A percentile compares a stretch with the other conserved stretches of the same genome.
phyloP scores from a whole-genome alignment of 2,113 vertebrate species.

The Anolis sagrei region DNA sequence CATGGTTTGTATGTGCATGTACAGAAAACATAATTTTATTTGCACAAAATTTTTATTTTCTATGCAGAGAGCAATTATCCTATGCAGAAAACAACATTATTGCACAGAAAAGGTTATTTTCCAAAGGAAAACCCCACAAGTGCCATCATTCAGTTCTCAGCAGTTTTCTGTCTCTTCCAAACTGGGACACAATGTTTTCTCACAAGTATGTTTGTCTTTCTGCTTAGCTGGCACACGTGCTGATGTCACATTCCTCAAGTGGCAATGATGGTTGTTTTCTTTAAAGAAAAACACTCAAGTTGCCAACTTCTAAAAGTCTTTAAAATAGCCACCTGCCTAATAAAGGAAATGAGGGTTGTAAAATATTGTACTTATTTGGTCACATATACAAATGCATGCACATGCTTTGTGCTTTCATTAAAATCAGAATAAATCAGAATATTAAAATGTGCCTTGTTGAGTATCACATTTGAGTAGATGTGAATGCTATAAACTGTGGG shows the following conservation, averaged over 20 bases:
- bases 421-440: background rate
- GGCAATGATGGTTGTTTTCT: background rate
- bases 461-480: background rate
- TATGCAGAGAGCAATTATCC: no score
- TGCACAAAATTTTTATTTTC: no score
- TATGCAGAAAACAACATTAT: no score
- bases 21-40: no score
- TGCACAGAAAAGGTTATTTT: no score
- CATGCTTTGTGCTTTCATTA: background rate
- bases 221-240: background rate
- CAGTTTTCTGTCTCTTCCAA: background rate
- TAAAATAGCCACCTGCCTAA: background rate
- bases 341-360: background rate
- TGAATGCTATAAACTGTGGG: background rate
- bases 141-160: background rate
- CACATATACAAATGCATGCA: background rate
- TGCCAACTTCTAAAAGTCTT: background rate
- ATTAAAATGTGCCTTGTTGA: background rate
- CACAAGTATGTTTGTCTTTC: background rate
- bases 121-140: no score
- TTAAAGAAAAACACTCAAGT: background rate
- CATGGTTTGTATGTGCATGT: no score
- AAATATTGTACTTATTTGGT: background rate
- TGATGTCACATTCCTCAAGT: background rate
- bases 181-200: background rate